phyloP scores from a whole-genome alignment of 1,140 invertebrate genomes.

The Pantala flavescens region DNA sequence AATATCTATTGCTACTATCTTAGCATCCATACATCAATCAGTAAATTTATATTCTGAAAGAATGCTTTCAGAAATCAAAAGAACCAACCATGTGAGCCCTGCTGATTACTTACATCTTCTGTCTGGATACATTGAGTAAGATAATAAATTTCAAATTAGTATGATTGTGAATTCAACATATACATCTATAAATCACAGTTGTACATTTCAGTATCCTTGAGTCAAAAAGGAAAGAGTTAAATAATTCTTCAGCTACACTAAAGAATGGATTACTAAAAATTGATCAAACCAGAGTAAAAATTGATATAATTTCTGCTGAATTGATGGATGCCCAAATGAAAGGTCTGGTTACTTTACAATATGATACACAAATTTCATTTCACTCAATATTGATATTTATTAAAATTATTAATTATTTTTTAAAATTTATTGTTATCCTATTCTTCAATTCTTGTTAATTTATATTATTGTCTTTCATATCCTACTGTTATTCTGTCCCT shows the following conservation, averaged over 20 bases:
- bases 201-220: constrained; percentile 51
- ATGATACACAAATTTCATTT: background rate
- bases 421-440: no score
- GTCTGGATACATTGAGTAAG: constrained; percentile 65
- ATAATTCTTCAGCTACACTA: constrained; percentile 58
- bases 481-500: no score
- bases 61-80: constrained; percentile 63
- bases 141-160: background rate
- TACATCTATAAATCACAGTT: no score
- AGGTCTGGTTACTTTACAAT: background rate
- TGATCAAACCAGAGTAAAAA: constrained; percentile 42
- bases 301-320: background rate
- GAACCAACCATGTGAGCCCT: constrained; percentile 78
- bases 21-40: constrained; percentile 65
- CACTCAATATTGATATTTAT: no score
- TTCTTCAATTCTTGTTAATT: no score
- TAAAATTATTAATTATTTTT: no score
- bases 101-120: constrained; percentile 76
- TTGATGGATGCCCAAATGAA: background rate
- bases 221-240: constrained; percentile 56
- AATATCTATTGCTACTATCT: constrained; percentile 53
- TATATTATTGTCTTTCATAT: no score
- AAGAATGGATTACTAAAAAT: constrained; percentile 67
- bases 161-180: background rate
- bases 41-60: constrained; percentile 54